Evolutionary conservation across 2,797 vertebrate genomes (phyloP).

Genomic region (Benthosema pterotum): DNA sequence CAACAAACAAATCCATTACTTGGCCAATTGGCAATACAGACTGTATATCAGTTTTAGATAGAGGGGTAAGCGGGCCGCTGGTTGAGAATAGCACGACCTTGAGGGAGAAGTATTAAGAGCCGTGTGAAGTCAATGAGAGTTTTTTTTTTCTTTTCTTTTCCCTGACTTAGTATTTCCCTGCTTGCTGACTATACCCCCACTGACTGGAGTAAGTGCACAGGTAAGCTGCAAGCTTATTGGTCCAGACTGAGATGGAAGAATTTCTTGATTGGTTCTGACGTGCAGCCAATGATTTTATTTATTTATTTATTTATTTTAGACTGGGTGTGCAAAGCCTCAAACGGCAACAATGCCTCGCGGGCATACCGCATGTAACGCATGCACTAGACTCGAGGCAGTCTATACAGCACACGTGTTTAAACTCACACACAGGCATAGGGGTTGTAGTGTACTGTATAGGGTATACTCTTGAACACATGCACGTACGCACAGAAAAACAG

Average conservation of each 20-base stretch:
- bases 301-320: not conserved
- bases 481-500: conserved; percentile 15
- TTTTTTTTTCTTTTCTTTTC: conserved; percentile 67
- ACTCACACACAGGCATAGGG: too few species aligned
- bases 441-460: too few species aligned
- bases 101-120: conserved; percentile 46
- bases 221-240: conserved; percentile 70
- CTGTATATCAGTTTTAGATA: conserved; percentile 27
- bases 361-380: too few species aligned
- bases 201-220: conserved; percentile 73
- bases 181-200: conserved; percentile 57
- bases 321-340: conserved; percentile 21
- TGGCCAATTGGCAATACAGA: conserved; percentile 14
- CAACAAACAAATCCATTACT: conserved; percentile 19
- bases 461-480: conserved; percentile 4
- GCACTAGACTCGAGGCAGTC: too few species aligned
- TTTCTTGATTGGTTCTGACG: conserved; percentile 62
- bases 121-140: conserved; percentile 51
- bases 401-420: too few species aligned
- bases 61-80: conserved; percentile 20
- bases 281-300: conserved; percentile 45
- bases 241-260: conserved; percentile 71
- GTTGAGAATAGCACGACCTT: conserved; percentile 47
- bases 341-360: too few species aligned
- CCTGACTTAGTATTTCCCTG: conserved; percentile 68